Conservation (phyloP, 2,797 vertebrate species). For the Onychomys leucogaster region DNA sequence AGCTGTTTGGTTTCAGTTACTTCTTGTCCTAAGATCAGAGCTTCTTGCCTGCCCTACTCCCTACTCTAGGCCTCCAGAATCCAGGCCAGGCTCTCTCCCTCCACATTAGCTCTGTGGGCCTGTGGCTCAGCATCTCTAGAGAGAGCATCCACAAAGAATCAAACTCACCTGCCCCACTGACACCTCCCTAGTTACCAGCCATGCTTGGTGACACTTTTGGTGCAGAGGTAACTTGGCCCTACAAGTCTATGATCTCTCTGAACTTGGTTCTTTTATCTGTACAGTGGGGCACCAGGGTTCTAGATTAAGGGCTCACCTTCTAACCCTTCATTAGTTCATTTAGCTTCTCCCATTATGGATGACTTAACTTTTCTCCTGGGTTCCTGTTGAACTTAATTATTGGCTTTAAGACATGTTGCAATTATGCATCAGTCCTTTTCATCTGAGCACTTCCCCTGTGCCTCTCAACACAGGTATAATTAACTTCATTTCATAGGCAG, state of each 20-base stretch:
- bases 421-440: not conserved
- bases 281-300: not conserved
- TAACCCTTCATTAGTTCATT: not conserved
- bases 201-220: not conserved
- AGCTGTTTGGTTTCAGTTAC: not conserved
- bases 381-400: not conserved
- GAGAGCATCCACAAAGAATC: not conserved
- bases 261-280: not conserved
- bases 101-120: not conserved
- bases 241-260: not conserved
- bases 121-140: not conserved
- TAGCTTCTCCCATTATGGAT: not conserved
- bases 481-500: not conserved
- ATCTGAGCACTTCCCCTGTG: not conserved
- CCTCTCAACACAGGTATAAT: not conserved
- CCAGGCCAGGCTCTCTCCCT: not conserved
- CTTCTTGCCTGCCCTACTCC: not conserved
- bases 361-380: not conserved
- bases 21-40: not conserved
- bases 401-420: not conserved
- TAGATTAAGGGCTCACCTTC: not conserved
- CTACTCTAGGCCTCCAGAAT: not conserved
- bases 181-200: not conserved
- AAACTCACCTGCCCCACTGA: not conserved
- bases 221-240: not conserved